Evolutionary conservation across 2,113 vertebrate species (phyloP), one percentile per base, ranked within the genome.

Genomic region (Hiodon tergisus): DNA sequence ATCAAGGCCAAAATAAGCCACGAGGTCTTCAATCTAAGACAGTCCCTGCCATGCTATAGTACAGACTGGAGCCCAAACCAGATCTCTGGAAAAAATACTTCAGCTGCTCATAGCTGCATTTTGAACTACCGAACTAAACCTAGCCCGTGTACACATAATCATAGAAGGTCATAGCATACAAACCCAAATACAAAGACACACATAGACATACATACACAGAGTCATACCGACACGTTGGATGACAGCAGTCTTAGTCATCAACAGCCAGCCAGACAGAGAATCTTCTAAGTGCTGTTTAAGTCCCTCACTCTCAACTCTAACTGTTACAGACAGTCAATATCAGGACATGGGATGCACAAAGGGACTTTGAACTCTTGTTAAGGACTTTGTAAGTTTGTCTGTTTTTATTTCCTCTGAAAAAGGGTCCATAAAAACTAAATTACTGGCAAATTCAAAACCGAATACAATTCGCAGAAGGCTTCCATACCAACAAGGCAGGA

Each of bases 201-300:
- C 16, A 46, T 6, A 7, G 2, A 46, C 16, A 46, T 65, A 79
- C 62, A 54, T 62, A 7, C 65, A 59, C 66, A 51, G n/a, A 54
- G 50, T 46, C 51, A 71, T 73, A 77, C 76, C 71, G 78, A 31
- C 48, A 62, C n/a, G 46, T 78, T 54, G 60, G 74, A 82, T 81
- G 80, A 81, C 79, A 69, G 11, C 4, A 16, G 72, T 54, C 80
- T 86, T 76, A 81, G 82, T 88, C 85, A 86, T 79, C 71, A 2
- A 6, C 77, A 85, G 82, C 79, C 83, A 63, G 71, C 8, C 31
- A 55, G 3, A 73, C 60, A 31, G 60, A 65, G 51, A 63, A 3
- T 17, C 71, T 5, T 16, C 7, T 65, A 62, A 17, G 5, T 8
- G 31, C 11, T 50, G 14, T 74, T 16, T 9, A 47, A 69, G 76